Base-by-base conservation (phyloP, 2,888 invertebrate species). In the Eucera pruinosa region DNA sequence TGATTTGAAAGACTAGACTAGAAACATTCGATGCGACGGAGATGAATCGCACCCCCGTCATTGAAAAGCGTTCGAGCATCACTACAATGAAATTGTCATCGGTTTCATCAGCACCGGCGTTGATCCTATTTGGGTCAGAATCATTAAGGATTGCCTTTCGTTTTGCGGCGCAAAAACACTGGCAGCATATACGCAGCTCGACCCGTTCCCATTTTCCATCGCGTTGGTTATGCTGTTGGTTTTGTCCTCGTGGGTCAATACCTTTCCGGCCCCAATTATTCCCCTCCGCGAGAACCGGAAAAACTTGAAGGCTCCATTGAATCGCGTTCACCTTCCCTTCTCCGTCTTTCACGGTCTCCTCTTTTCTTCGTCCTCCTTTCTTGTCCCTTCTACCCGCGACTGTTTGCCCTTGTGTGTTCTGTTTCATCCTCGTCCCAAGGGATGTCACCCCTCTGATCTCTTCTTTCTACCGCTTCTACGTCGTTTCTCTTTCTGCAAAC, bases 91-190 rank as follows among this genome's bases (percentile, higher is more conserved):
- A 50, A 70, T n/a, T 58, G 64, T 76, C 76, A 78, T 86, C 68
- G 76, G 68, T 71, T 52, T 64, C 62, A 67, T 77, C 74, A 68
- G 64, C 75, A 65, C 62, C 74, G 75, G 65, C 67, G 70, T 62
- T 74, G 74, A 86, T 84, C 75, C 54, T 73, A 86, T 89, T 80
- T 89, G 65, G 87, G 83, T 87, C 86, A 82, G 83, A 80, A 87
- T 89, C 89, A 87, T 89, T 89, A 89, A 81, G 85, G 80, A 82
- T 85, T 69, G 81, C 74, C 82, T 78, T 86, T 86, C 85, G 83
- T 87, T 39, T 27, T 58, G 65, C 60, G 64, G 54, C 45, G 43
- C 54, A 75, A 73, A 75, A 80, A 85, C 78, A 76, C 48, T 48
- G 36, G 33, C 47, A 54, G 39, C 77, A 43, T 52, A 76, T 48